Evolutionary conservation across 2,888 invertebrate genomes (phyloP).

Genomic region (Tenthredo amoena): DNA sequence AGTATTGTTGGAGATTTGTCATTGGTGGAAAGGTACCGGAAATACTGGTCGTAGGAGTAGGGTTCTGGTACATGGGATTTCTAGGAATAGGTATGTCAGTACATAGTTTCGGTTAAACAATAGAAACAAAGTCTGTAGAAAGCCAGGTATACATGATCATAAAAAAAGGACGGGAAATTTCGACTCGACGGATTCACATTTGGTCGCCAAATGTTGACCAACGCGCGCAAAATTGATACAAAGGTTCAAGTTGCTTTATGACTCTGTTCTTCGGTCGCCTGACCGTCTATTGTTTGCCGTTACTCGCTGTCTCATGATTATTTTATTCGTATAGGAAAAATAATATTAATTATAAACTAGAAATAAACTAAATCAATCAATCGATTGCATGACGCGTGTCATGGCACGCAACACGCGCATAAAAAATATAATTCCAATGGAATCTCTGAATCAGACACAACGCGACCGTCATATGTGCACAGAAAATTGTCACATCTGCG

Average conservation of each 20-base stretch:
- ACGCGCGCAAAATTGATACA: background rate
- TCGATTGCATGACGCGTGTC: background rate
- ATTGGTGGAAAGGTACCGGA: background rate
- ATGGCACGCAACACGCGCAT: background rate
- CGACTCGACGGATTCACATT: background rate
- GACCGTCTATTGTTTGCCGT: background rate
- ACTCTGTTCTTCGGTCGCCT: background rate
- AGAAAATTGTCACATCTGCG: too few species aligned
- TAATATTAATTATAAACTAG: background rate
- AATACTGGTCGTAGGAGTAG: background rate
- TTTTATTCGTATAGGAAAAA: background rate
- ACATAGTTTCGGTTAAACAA: background rate
- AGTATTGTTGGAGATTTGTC: too few species aligned
- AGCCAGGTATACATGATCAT: background rate
- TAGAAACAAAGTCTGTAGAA: background rate
- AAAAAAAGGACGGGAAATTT: background rate
- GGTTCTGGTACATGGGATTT: background rate
- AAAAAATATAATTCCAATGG: too few species aligned
- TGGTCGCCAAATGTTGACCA: background rate
- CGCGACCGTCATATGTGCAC: too few species aligned
- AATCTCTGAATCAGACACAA: too few species aligned
- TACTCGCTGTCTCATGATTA: background rate
- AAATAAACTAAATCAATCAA: background rate
- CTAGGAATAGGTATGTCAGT: background rate
- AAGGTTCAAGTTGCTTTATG: background rate